Base-by-base conservation (phyloP, 2,113 vertebrate genomes). In the Trichechus manatus region DNA sequence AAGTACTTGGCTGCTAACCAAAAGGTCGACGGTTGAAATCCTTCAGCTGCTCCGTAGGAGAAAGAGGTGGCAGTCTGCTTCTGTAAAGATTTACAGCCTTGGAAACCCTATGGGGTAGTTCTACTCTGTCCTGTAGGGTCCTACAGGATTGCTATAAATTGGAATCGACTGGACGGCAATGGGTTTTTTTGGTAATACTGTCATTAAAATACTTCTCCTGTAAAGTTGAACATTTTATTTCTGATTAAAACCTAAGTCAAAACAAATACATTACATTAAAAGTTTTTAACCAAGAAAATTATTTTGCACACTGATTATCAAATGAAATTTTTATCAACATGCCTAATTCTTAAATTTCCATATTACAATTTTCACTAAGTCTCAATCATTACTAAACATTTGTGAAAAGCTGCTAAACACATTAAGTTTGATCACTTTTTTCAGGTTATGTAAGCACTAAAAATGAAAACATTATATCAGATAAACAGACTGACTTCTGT, bases 241-340 rank as follows among this genome's bases (percentile, higher is more conserved):
- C 22, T 74, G 64, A 87, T 31, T 89, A 95, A 83, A 59, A 79
- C 25, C 81, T 44, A 94, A 91, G 75, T 22, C 8, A 72, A 77
- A 79, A 91, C 56, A 25, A 94, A 86, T 56, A 91, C 2, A 86
- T 56, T 70, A 90, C 56, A 91, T 89, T 80, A 95, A n/a, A 13
- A 81, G 14, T 59, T 93, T 90, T 89, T 68, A 88, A 72, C 25
- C 42, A 95, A 90, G 33, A 87, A 92, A 89, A 94, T n/a, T 89
- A 78, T 72, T 93, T 92, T 82, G 33, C 6, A 87, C 59, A 36
- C 15, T 78, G 29, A 42, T 91, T 94, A 74, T 29, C 70, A 91
- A 93, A 79, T 91, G 14, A 82, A 91, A 80, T 23, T 89, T 77
- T 87, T 63, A 91, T 22, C 44, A 11, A 89, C 44, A 85, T 89